Base-by-base conservation (phyloP, 2,797 vertebrate species). In the Diplodus sargus region DNA sequence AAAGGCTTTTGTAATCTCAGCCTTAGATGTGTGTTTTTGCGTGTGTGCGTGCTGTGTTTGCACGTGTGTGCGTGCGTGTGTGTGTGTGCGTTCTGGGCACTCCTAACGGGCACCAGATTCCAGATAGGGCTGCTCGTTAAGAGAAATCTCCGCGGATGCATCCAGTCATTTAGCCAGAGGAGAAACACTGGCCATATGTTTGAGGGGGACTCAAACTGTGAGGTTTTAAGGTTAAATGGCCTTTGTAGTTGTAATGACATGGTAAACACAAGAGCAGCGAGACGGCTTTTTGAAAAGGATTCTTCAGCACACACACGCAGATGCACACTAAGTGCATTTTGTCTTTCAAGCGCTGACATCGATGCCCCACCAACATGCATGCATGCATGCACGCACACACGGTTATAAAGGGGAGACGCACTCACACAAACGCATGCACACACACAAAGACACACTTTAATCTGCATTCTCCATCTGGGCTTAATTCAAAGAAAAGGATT, bases 191-290 rank as follows among this genome's bases (percentile, higher is more conserved):
- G 91, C 92, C 94, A 94, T 91, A 94, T 95, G 94, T 95, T 93
- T 89, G 86, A 89, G 85, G 85, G 90, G 92, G 88, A 93, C 91
- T 94, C 93, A 93, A 93, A 94, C 93, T 93, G 93, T 94, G 93
- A 95, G 93, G 93, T 93, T 94, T 93, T 93, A 92, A 93, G 94
- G 92, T 93, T 94, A 94, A 94, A 94, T 92, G 88, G 91, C 90
- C 93, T 94, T 95, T 94, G 94, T 95, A 93, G 94, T 94, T 93
- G 93, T 94, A 95, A 94, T 94, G 91, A 90, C 94, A 94, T 92
- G 92, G 90, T 92, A 92, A 94, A 94, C 93, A 93, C 86, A 79
- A 91, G 79, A 92, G 78, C 86, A 94, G 88, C 71, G 70, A 91
- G 89, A 93, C 83, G 68, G 89, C 90, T 78, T 90, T 91, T 92